Conservation (phyloP, 92 coral and sea anemone genomes). For the Phenganax subtilis region DNA sequence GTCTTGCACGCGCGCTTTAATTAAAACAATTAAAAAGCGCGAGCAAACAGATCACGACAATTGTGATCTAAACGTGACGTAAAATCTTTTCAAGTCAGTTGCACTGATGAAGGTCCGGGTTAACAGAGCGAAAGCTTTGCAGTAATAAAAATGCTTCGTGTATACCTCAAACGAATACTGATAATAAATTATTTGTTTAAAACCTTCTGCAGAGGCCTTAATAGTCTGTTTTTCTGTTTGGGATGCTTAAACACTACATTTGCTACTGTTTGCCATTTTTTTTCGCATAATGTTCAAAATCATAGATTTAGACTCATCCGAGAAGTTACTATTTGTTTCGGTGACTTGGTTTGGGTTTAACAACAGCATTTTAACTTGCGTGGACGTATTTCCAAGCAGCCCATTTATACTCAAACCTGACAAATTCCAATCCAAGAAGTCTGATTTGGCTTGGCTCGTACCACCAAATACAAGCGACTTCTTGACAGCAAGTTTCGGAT, state of each 20-base stretch:
- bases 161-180: no score
- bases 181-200: not conserved
- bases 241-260: conserved; percentile 1
- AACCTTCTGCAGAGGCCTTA: not conserved
- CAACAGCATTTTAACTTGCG: not conserved
- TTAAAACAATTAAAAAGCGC: no score
- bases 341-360: not conserved
- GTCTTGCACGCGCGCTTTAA: no score
- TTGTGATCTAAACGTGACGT: no score
- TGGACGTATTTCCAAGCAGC: not conserved
- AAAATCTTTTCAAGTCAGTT: no score
- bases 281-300: not conserved
- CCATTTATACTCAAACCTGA: not conserved
- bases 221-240: not conserved
- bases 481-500: no score
- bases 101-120: no score
- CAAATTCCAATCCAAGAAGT: not conserved
- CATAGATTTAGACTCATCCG: not conserved
- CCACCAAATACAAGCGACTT: no score
- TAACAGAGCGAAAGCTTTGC: no score
- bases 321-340: not conserved
- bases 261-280: not conserved
- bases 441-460: no score
- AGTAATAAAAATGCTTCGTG: no score
- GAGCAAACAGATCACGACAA: no score